These are phyloP conservation scores for Athripsodes cinereus DNA, from an alignment of 2,888 invertebrate species.

Conservation along the genomic window DNA sequence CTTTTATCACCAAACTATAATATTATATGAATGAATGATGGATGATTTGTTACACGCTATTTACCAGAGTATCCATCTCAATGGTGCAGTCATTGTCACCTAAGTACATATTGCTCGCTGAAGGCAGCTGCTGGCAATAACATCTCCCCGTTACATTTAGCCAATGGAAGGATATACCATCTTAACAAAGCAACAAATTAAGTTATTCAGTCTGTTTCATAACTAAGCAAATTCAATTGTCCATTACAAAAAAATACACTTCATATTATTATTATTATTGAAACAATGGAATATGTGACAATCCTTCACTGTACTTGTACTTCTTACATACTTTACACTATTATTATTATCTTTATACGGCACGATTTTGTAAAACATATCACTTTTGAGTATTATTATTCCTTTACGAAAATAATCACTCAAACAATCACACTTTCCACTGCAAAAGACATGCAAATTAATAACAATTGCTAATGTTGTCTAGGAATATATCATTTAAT, in stretches of 20 bases:
- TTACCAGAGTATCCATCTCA: background rate
- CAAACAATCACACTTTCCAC: background rate
- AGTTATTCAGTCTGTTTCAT: constrained; percentile 5
- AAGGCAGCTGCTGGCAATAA: no score
- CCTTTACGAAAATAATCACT: background rate
- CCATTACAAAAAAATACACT: background rate
- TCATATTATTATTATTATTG: background rate
- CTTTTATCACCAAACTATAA: no score
- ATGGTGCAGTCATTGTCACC: background rate
- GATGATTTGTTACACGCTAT: background rate
- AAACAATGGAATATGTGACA: constrained; percentile 1
- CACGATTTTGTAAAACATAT: background rate
- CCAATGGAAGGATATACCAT: background rate
- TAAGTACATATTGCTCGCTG: no score
- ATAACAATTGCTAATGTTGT: background rate
- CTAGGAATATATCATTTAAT: no score
- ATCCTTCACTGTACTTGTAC: background rate
- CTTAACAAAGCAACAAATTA: constrained; percentile 2
- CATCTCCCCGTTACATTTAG: background rate
- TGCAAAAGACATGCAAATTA: constrained; percentile 1
- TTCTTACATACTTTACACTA: background rate
- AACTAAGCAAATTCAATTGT: constrained; percentile 3
- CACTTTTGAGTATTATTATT: constrained; percentile 1
- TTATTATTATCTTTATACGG: constrained; percentile 2
- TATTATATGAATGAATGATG: no score